Base-by-base conservation (phyloP, 2,888 invertebrate genomes). In the Periphyllus acericola region DNA sequence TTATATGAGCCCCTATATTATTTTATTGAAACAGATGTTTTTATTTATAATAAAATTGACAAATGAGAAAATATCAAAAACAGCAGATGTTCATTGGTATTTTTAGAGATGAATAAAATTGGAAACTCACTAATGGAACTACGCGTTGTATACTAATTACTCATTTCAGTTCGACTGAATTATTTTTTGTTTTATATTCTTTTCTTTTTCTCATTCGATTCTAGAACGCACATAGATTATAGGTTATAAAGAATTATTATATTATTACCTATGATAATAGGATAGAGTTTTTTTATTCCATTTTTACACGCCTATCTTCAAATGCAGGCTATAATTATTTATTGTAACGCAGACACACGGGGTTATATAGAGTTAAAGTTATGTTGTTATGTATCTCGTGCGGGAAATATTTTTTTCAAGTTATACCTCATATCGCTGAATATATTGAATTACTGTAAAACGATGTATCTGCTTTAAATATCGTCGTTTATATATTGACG, bases 11-110 rank as follows among this genome's bases (percentile, higher is more conserved):
- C 84, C 84, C 55, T 36, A 34, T 84, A 72, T 72, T 86, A 60
- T 75, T 81, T 87, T 75, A 81, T 87, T 60, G 81, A 74, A 87
- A 87, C 87, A 87, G 87, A 87, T 87, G 87, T 80, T 87, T 81
- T 87, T 87, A 80, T 81, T 87, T 87, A 80, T 80, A 81, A 87
- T 87, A 87, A 87, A 87, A 81, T 80, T 87, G 87, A 87, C 87
- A 87, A 87, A 87, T 75, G 87, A 87, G 74, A 81, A 87, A 80
- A 81, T 80, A 81, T 87, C 66, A 81, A 87, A 81, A 87, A 86
- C 87, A 72, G 74, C 87, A 87, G 87, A 87, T 87, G 87, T 87
- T 87, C 87, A 29, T 80, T 46, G 80, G 80, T 87, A 87, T 87
- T 87, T 87, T 87, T 87, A 87, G 87, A 87, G 60, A 46, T 66